These are phyloP conservation scores for Amphipoea oculea DNA, from an alignment of 2,888 invertebrate genomes.

Conservation along the genomic window DNA sequence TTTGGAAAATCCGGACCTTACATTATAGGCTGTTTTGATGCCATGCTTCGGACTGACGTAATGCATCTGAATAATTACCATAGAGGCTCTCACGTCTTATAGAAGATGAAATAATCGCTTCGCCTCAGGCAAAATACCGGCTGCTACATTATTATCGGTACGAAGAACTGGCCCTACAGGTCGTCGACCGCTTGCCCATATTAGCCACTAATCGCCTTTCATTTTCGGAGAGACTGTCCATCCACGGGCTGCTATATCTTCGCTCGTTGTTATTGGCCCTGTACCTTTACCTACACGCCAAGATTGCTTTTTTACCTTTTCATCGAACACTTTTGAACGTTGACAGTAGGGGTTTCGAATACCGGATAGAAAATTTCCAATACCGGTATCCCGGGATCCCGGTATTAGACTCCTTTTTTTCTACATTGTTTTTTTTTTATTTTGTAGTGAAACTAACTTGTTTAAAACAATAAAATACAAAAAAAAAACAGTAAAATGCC, in stretches of 20 bases:
- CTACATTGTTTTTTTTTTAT: too few species aligned
- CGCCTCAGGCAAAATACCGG: constrained; percentile 17
- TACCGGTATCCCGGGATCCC: too few species aligned
- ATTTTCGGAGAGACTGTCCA: constrained; percentile 18
- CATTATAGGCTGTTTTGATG: neutral
- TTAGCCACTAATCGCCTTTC: constrained; percentile 26
- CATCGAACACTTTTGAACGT: too few species aligned
- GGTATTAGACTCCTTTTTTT: too few species aligned
- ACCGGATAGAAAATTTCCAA: too few species aligned
- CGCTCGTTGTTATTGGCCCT: neutral
- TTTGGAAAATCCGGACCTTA: too few species aligned
- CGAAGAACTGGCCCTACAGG: constrained; percentile 30
- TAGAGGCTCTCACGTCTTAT: neutral
- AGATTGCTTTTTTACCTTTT: neutral
- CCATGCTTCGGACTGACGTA: neutral
- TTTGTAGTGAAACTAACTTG: too few species aligned
- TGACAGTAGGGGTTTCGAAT: neutral
- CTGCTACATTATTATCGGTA: neutral
- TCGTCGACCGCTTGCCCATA: constrained; percentile 21
- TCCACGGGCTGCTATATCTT: neutral
- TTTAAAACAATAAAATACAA: too few species aligned
- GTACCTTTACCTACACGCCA: neutral
- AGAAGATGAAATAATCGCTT: constrained; percentile 21
- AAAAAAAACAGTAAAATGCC: too few species aligned
- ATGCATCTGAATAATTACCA: constrained; percentile 15